These are phyloP conservation scores for Sinella curviseta DNA, from an alignment of 1,140 invertebrate genomes.

Conservation along the genomic window DNA sequence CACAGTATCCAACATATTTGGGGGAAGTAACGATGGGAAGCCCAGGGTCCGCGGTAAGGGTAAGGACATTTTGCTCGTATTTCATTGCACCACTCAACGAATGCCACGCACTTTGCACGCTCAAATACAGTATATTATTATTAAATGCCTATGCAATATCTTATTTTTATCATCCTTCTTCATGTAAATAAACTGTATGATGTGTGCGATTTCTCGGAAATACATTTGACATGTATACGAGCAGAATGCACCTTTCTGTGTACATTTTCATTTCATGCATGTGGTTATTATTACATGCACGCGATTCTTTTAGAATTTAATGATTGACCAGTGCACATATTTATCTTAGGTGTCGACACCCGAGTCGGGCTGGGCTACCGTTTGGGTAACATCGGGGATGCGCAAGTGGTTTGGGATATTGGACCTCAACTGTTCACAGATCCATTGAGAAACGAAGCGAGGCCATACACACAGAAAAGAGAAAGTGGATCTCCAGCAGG, in stretches of 20 bases:
- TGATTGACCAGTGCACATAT: background rate
- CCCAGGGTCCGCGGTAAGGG: slow-evolving; percentile 44
- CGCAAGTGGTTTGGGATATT: slow-evolving; percentile 48
- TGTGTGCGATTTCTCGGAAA: background rate
- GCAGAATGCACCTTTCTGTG: slow-evolving; percentile 20
- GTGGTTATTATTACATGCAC: background rate
- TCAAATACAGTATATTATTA: slow-evolving; percentile 7
- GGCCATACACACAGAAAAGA: background rate
- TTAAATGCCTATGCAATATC: background rate
- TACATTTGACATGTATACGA: slow-evolving; percentile 16
- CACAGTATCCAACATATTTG: slow-evolving; percentile 30
- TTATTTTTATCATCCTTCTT: background rate
- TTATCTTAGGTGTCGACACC: slow-evolving; percentile 46
- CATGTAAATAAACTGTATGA: background rate
- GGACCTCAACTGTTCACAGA: slow-evolving; percentile 49
- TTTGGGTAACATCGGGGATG: slow-evolving; percentile 45
- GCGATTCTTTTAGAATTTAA: slow-evolving; percentile 16
- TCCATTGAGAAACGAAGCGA: slow-evolving; percentile 35
- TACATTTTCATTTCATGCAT: background rate
- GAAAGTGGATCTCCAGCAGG: slow-evolving; percentile 2
- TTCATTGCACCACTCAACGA: slow-evolving; percentile 17
- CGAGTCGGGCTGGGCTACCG: slow-evolving; percentile 47
- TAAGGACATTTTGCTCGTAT: slow-evolving; percentile 33
- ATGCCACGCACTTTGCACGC: slow-evolving; percentile 8
- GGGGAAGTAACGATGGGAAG: slow-evolving; percentile 41